phyloP scores from a whole-genome alignment of 2,888 invertebrate genomes.

The Lissocephala sabroskyi region DNA sequence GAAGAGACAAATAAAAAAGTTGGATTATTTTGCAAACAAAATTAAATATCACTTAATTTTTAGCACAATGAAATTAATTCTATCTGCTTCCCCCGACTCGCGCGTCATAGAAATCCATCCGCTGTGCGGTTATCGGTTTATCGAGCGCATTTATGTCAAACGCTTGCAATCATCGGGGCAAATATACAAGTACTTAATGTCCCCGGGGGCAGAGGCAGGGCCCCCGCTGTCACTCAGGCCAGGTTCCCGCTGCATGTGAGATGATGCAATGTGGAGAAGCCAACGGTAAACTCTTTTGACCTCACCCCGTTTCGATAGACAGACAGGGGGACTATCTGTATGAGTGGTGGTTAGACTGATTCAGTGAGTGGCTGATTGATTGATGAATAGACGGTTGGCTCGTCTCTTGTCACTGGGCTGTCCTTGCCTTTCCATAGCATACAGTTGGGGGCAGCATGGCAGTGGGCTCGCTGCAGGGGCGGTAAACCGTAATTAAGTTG shows the following conservation, averaged over 20 bases:
- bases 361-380: slow-evolving; percentile 30
- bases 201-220: too few species aligned
- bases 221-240: too few species aligned
- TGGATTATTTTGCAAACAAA: not conserved
- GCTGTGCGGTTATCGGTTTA: too few species aligned
- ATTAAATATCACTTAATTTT: not conserved
- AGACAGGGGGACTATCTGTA: too few species aligned
- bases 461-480: slow-evolving; percentile 1
- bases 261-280: slow-evolving; percentile 11
- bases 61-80: too few species aligned
- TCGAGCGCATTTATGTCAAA: slow-evolving; percentile 14
- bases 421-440: slow-evolving; percentile 21
- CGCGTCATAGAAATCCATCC: too few species aligned
- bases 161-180: slow-evolving; percentile 13
- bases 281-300: slow-evolving; percentile 46
- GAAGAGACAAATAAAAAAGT: slow-evolving; percentile 2
- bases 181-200: slow-evolving; percentile 39
- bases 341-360: slow-evolving; percentile 30
- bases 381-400: slow-evolving; percentile 14
- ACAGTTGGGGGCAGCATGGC: slow-evolving; percentile 21
- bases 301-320: slow-evolving; percentile 18
- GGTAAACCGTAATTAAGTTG: not conserved
- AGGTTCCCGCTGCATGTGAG: slow-evolving; percentile 26
- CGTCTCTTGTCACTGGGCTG: slow-evolving; percentile 21
- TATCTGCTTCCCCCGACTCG: too few species aligned